phyloP scores from a whole-genome alignment of 1,140 invertebrate genomes.

The Drosophila miranda region DNA sequence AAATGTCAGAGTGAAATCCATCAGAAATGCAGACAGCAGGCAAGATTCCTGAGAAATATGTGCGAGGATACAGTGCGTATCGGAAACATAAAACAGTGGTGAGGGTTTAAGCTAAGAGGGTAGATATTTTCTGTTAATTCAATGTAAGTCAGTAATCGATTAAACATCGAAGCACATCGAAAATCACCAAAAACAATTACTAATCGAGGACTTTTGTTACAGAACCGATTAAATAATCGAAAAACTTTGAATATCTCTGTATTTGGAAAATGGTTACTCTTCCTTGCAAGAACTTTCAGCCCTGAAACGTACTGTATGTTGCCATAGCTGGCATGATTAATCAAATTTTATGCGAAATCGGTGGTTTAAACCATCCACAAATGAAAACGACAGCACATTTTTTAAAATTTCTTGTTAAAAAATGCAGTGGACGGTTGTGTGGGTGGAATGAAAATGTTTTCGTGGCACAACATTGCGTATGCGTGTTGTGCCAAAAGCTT shows the following conservation, averaged over 20 bases:
- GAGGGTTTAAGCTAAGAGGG: neutral
- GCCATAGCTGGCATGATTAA: constrained; percentile 43
- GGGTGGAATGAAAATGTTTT: constrained; percentile 34
- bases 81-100: constrained; percentile 7
- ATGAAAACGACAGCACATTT: constrained; percentile 7
- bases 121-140: too few relatives aligned
- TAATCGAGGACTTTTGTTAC: too few relatives aligned
- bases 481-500: constrained; percentile 46
- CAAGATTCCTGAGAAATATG: constrained; percentile 49
- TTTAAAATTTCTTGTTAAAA: constrained; percentile 6
- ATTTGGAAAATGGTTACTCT: too few relatives aligned
- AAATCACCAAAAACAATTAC: too few relatives aligned
- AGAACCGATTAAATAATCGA: too few relatives aligned
- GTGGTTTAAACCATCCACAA: constrained; percentile 8
- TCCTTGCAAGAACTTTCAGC: too few relatives aligned
- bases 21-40: constrained; percentile 39
- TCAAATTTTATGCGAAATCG: constrained; percentile 54
- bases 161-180: too few relatives aligned
- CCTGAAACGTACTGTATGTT: neutral
- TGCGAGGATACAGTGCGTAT: constrained; percentile 16
- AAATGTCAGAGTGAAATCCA: constrained; percentile 52
- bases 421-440: constrained; percentile 39
- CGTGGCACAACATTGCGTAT: constrained; percentile 66
- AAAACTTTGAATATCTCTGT: too few relatives aligned
- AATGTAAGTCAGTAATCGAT: too few relatives aligned